Percentiles rank a stretch among this genome's conserved stretches.
Conservation (phyloP, 1,140 invertebrate genomes). For the Plectrocnemia conspersa region DNA sequence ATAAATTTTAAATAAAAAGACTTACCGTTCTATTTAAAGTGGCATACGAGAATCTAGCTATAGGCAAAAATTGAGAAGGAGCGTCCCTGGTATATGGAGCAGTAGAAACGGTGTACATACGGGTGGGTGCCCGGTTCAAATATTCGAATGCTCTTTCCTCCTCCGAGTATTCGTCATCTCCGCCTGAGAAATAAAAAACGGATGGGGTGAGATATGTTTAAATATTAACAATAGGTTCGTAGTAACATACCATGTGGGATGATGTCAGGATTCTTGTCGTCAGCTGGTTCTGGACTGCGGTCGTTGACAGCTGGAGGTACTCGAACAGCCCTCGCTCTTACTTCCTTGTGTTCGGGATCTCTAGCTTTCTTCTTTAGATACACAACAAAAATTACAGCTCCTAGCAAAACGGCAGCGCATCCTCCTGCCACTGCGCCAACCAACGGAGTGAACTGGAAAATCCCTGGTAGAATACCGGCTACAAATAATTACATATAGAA, state of each 20-base stretch:
- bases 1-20: background rate
- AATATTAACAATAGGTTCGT: background rate
- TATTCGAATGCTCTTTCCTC: conserved; percentile 34
- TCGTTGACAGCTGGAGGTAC: conserved; percentile 52
- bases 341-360: conserved; percentile 51
- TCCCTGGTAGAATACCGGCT: conserved; percentile 15
- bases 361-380: conserved; percentile 56
- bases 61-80: conserved; percentile 21
- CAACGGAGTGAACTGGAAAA: conserved; percentile 62
- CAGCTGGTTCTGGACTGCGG: conserved; percentile 55
- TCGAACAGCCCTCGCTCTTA: conserved; percentile 52
- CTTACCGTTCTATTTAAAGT: conserved; percentile 29
- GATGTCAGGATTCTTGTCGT: conserved; percentile 69
- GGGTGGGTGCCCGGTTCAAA: conserved; percentile 26
- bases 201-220: background rate
- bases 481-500: background rate
- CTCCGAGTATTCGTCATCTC: conserved; percentile 33
- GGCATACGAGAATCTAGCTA: conserved; percentile 30
- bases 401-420: conserved; percentile 60
- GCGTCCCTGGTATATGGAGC: conserved; percentile 14
- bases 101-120: conserved; percentile 30
- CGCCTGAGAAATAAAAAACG: conserved; percentile 15
- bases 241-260: conserved; percentile 57
- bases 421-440: conserved; percentile 62
- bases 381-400: conserved; percentile 61